Conservation (phyloP, 1,140 invertebrate genomes). For the Ooceraea biroi region DNA sequence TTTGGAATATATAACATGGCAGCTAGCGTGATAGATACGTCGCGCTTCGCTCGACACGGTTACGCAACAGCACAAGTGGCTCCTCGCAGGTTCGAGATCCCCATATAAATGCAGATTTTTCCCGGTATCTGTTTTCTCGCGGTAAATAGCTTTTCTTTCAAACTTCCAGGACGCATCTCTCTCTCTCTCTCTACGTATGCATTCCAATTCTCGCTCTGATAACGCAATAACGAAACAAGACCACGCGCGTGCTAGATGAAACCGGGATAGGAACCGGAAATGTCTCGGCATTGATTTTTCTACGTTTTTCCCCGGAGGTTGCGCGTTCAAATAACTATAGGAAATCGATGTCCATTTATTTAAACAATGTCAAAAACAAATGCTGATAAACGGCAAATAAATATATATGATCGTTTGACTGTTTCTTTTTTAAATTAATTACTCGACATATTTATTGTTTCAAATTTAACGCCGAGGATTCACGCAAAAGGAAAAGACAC, state of each 20-base stretch:
- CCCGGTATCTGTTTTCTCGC: background rate
- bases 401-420: too few relatives aligned
- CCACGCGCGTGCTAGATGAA: background rate
- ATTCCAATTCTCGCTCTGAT: constrained; percentile 28
- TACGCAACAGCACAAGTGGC: constrained; percentile 14
- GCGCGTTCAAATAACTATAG: background rate
- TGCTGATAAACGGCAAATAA: too few relatives aligned
- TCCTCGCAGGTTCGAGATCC: constrained; percentile 21
- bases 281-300: background rate
- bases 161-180: constrained; percentile 18
- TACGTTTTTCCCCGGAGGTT: background rate
- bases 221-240: background rate
- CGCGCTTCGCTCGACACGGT: constrained; percentile 15
- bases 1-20: constrained; percentile 19
- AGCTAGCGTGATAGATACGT: background rate
- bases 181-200: background rate
- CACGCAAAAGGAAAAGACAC: too few relatives aligned
- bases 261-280: background rate
- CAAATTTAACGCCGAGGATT: too few relatives aligned
- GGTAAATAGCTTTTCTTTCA: constrained; percentile 50
- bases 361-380: too few relatives aligned
- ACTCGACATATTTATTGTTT: too few relatives aligned
- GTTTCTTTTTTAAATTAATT: too few relatives aligned
- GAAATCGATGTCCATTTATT: background rate
- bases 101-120: constrained; percentile 56